A percentile compares a stretch with the other conserved stretches of the same genome.
These are phyloP conservation scores for Drosophila neotestacea DNA, from an alignment of 2,888 invertebrate genomes.

Conservation along the genomic window DNA sequence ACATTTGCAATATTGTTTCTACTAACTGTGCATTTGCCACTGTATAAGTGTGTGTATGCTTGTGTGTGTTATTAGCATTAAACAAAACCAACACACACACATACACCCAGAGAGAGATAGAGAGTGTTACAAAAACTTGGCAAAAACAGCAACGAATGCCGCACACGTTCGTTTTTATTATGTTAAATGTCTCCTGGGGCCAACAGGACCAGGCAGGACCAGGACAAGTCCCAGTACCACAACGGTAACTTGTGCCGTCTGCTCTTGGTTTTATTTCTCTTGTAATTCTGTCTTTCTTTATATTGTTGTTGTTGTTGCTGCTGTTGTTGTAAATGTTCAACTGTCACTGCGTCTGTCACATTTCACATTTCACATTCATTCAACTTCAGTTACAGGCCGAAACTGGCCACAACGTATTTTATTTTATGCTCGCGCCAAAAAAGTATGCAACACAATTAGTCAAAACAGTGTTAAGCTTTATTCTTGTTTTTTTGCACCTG, in stretches of 20 bases:
- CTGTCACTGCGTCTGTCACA: slow-evolving; percentile 78
- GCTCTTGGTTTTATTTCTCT: slow-evolving; percentile 34
- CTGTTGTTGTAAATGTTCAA: slow-evolving; percentile 61
- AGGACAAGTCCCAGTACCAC: slow-evolving; percentile 18
- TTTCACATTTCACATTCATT: slow-evolving; percentile 72
- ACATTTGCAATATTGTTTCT: slow-evolving; percentile 74
- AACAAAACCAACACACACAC: slow-evolving; percentile 55
- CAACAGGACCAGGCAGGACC: slow-evolving; percentile 41
- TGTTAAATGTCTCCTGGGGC: slow-evolving; percentile 81
- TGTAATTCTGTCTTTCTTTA: slow-evolving; percentile 12
- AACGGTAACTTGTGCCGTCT: slow-evolving; percentile 49
- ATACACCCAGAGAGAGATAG: slow-evolving; percentile 5
- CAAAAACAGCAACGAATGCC: slow-evolving; percentile 70
- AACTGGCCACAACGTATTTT: slow-evolving; percentile 13
- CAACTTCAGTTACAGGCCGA: slow-evolving; percentile 30
- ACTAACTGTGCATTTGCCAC: slow-evolving; percentile 43
- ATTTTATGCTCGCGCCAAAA: slow-evolving; percentile 76
- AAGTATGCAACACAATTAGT: slow-evolving; percentile 58
- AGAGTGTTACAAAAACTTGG: slow-evolving; percentile 49
- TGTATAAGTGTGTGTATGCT: slow-evolving; percentile 28
- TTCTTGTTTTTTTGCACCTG: slow-evolving; percentile 38
- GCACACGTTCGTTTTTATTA: slow-evolving; percentile 79
- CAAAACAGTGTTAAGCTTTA: not conserved
- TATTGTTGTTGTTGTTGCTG: slow-evolving; percentile 29
- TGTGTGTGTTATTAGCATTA: slow-evolving; percentile 72